phyloP scores from a whole-genome alignment of 2,888 invertebrate genomes.

The Chrysolina haemoptera region DNA sequence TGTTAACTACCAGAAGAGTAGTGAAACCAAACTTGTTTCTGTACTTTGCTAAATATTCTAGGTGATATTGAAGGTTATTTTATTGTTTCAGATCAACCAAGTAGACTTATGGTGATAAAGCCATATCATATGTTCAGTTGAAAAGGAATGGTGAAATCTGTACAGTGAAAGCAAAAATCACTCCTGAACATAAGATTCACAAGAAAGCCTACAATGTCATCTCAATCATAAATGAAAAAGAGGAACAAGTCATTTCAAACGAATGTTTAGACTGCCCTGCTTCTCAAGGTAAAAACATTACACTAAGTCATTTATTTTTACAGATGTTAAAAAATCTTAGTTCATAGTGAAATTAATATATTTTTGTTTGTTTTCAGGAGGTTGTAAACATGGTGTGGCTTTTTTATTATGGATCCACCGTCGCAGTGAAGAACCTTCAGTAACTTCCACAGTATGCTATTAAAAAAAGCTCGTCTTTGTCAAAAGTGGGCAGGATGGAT shows the following conservation, averaged over 20 bases:
- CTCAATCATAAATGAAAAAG: conserved; percentile 40
- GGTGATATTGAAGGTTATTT: too few species aligned
- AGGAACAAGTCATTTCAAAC: conserved; percentile 27
- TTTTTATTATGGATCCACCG: conserved; percentile 35
- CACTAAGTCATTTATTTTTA: background rate
- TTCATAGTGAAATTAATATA: background rate
- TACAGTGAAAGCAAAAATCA: conserved; percentile 51
- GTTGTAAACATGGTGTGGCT: conserved; percentile 50
- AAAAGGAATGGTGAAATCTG: conserved; percentile 47
- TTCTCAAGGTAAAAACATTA: conserved; percentile 33
- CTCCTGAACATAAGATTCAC: conserved; percentile 52
- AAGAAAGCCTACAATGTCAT: conserved; percentile 41
- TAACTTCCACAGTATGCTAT: conserved; percentile 22
- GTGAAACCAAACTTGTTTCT: too few species aligned
- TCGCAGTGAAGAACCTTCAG: conserved; percentile 37
- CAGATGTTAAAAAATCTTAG: background rate
- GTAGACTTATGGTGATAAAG: too few species aligned
- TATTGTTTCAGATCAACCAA: too few species aligned
- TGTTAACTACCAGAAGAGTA: too few species aligned
- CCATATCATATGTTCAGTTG: conserved; percentile 51
- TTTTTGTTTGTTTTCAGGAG: conserved; percentile 34
- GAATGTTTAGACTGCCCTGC: conserved; percentile 45
- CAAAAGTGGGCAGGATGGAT: conserved; percentile 9
- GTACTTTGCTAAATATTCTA: too few species aligned
- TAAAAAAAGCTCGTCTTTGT: conserved; percentile 7